These are phyloP conservation scores for Diadumene lineata DNA, from an alignment of 92 coral and sea anemone genomes.

Conservation along the genomic window DNA sequence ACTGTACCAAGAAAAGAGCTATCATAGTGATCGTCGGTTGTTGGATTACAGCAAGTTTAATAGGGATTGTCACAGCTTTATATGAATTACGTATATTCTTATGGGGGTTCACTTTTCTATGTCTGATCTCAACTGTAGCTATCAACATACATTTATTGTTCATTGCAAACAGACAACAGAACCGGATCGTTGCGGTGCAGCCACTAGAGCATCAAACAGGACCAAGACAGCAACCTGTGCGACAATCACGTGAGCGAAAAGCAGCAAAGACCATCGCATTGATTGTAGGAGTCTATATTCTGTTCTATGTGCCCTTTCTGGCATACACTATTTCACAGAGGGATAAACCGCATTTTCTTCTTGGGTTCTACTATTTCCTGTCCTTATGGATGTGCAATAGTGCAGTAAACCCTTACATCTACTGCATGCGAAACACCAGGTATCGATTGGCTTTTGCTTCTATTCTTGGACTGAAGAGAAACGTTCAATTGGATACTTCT, in stretches of 20 bases:
- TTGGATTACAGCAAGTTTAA: slow-evolving; percentile 25
- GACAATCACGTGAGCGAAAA: slow-evolving; percentile 25
- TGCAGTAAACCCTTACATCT: slow-evolving; percentile 39
- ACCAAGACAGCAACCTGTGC: not conserved
- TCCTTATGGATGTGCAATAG: slow-evolving; percentile 33
- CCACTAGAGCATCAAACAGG: not conserved
- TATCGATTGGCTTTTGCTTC: slow-evolving; percentile 16
- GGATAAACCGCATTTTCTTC: slow-evolving; percentile 5
- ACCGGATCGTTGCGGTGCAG: slow-evolving; percentile 4
- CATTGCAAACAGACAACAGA: slow-evolving; percentile 27
- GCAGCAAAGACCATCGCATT: slow-evolving; percentile 45
- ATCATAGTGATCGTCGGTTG: slow-evolving; percentile 2
- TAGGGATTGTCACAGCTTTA: not conserved
- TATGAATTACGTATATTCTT: not conserved
- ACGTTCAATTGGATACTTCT: not conserved
- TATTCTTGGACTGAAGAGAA: not conserved
- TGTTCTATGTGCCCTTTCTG: slow-evolving; percentile 36
- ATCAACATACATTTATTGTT: slow-evolving; percentile 29
- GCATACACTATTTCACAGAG: slow-evolving; percentile 2
- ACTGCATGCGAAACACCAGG: slow-evolving; percentile 38
- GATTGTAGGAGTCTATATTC: slow-evolving; percentile 32
- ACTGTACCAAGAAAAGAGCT: slow-evolving; percentile 23
- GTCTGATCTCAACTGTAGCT: slow-evolving; percentile 15
- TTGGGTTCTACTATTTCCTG: slow-evolving; percentile 23
- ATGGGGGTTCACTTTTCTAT: slow-evolving; percentile 17